Evolutionary conservation across 2,888 invertebrate genomes (phyloP), one percentile per base, ranked within the genome.

Genomic region (Drosophila robusta): DNA sequence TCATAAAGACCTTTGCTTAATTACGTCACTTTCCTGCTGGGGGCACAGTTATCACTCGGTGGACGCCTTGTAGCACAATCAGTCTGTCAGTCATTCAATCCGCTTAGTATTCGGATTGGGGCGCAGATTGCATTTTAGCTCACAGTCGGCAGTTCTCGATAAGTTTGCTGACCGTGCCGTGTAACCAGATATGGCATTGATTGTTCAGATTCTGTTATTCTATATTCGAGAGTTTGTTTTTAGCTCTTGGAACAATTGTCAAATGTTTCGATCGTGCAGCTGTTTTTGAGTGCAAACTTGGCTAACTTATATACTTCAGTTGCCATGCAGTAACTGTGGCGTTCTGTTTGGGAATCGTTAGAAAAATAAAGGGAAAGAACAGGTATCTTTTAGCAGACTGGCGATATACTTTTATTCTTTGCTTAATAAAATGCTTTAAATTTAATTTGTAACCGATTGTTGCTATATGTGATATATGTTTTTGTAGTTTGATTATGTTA

Each of bases 11-110:
- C 69, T 61, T 63, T 55, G 56, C 66, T 57, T 64, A 64, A 72
- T 85, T 77, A 87, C 89, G 89, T 85, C 89, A 83, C 68, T 69
- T 34, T 32, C 14, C 14, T 42, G 32, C 11, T 22, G 6, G 22
- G 16, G 16, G 18, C 34, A 34, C 46, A 26, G n/a, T 26, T 36
- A 16, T 14, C 22, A 12, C 9, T 12, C 39, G 42, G 24, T 36
- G 14, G 47, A 12, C 32, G 18, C 26, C 41, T 9, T 18, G 58
- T 63, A 29, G 7, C 7, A 58, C 45, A 47, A 38, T 70, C 41
- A 55, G 46, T 60, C 50, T 26, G 24, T 66, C 52, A 58, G 42
- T 47, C 50, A 65, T 45, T 54, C 18, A 26, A 46, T 60, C 32
- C 24, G 22, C 32, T 22, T 22, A 6, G 9, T 6, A 16, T 58